phyloP scores from a whole-genome alignment of 2,888 invertebrate species.

The Tridacna gigas region DNA sequence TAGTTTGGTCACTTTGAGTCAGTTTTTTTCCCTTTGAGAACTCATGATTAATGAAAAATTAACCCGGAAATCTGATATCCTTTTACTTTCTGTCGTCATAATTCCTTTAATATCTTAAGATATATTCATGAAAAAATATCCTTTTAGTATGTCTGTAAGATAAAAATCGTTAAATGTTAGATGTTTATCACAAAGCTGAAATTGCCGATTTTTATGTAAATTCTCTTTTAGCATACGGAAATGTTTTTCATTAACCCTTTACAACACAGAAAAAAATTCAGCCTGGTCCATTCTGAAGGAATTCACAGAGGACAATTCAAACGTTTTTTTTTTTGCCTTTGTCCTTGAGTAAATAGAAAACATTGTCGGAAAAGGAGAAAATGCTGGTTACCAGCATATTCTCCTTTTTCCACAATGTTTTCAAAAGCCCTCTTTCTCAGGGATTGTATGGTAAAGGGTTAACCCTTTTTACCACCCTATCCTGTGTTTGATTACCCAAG shows the following conservation, averaged over 20 bases:
- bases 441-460: too few species aligned
- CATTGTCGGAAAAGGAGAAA: too few species aligned
- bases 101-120: conserved; percentile 6
- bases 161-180: background rate
- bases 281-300: background rate
- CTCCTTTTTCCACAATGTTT: too few species aligned
- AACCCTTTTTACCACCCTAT: too few species aligned
- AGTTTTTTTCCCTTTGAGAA: background rate
- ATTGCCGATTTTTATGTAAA: conserved; percentile 5
- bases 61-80: conserved; percentile 1
- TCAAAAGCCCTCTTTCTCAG: too few species aligned
- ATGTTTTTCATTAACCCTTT: background rate
- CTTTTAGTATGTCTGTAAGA: background rate
- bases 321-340: too few species aligned
- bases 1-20: too few species aligned
- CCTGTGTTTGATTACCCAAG: too few species aligned
- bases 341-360: too few species aligned
- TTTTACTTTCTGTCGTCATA: background rate
- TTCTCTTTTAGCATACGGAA: conserved; percentile 1
- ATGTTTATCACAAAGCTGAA: conserved; percentile 1
- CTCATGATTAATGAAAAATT: background rate
- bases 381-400: too few species aligned
- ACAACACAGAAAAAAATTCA: background rate
- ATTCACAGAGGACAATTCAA: background rate
- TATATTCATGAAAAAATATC: conserved; percentile 6